Evolutionary conservation across 2,113 vertebrate species (phyloP).

Genomic region (Chrysochloris asiatica): DNA sequence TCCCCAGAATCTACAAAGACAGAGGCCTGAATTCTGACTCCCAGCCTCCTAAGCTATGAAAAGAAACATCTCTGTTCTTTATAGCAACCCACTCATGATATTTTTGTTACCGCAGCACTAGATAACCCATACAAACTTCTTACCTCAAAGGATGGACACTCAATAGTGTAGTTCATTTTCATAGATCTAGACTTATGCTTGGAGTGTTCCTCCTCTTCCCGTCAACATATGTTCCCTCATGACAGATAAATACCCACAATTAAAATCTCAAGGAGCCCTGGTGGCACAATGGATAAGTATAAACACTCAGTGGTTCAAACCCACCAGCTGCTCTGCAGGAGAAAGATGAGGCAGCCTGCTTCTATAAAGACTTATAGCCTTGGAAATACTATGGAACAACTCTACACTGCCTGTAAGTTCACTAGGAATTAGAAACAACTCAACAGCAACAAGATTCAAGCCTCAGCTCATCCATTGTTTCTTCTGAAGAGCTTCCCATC

Average conservation of each 20-base stretch:
- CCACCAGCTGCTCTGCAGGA: background rate
- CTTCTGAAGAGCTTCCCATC: background rate
- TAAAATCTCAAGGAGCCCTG: background rate
- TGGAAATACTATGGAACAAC: background rate
- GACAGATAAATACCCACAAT: background rate
- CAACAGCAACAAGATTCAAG: background rate
- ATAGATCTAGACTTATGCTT: background rate
- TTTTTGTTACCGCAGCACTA: background rate
- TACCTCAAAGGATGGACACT: background rate
- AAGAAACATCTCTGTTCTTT: background rate
- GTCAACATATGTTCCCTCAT: background rate
- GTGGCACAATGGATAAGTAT: background rate
- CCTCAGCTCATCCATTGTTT: background rate
- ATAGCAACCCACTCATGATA: background rate
- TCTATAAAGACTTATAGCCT: background rate
- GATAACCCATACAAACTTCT: background rate
- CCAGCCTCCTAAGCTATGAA: background rate
- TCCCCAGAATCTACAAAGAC: too few relatives aligned
- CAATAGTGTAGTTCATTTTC: background rate
- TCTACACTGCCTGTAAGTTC: background rate
- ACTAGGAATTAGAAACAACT: background rate
- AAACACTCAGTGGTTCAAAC: too few relatives aligned
- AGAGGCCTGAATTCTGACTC: background rate
- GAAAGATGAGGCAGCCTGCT: background rate
- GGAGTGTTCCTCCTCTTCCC: background rate